Evolutionary conservation across 2,113 vertebrate species (phyloP).

Genomic region (Phaetusa simplex): DNA sequence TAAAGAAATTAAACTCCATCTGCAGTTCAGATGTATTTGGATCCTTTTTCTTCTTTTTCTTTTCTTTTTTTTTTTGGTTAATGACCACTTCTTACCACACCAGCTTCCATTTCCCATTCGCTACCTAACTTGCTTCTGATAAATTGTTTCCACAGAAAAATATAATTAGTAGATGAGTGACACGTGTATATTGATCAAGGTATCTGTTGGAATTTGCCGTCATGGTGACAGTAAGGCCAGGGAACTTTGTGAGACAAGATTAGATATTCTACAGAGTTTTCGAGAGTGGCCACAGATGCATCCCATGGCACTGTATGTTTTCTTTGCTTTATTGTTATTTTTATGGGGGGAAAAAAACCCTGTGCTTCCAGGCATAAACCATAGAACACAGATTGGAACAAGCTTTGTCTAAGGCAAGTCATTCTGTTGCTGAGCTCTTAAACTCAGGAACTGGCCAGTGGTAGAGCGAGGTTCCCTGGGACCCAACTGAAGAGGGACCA

Average conservation of each 20-base stretch:
- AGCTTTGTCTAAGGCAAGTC: neutral
- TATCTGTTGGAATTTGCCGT: neutral
- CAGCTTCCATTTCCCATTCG: neutral
- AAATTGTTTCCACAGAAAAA: neutral
- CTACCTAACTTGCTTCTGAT: neutral
- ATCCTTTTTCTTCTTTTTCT: neutral
- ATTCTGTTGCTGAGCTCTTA: neutral
- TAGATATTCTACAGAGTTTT: neutral
- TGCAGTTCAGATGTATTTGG: neutral
- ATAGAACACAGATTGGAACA: neutral
- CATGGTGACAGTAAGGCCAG: neutral
- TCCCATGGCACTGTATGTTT: neutral
- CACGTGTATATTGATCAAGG: neutral
- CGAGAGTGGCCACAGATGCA: neutral
- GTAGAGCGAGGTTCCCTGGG: neutral
- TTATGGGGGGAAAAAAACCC: fast-evolving
- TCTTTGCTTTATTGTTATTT: neutral
- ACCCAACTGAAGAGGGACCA: neutral
- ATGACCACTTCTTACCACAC: neutral
- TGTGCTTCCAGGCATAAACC: neutral
- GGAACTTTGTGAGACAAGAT: neutral
- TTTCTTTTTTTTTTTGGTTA: neutral
- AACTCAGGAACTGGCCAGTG: neutral
- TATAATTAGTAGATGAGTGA: neutral
- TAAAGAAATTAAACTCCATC: neutral